Conservation (phyloP, 2,797 vertebrate species). For the Bufotes viridis region DNA sequence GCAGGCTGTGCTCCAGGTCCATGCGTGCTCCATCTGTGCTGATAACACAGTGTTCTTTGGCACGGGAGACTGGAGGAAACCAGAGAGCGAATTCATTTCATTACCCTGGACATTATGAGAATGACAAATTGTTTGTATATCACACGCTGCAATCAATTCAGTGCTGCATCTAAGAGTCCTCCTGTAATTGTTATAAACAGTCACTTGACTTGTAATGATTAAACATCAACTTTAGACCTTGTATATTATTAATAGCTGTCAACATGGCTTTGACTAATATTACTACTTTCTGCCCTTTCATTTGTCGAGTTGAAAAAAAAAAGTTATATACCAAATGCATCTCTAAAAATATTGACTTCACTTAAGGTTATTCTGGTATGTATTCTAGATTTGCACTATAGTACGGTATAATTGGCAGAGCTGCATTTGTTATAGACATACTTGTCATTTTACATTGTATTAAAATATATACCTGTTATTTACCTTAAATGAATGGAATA, state of each 20-base stretch:
- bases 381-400: not conserved
- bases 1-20: constrained; percentile 80
- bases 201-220: constrained; percentile 69
- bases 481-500: no score
- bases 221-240: constrained; percentile 70
- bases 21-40: constrained; percentile 81
- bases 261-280: constrained; percentile 71
- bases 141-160: constrained; percentile 70
- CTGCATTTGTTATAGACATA: not conserved
- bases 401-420: not conserved
- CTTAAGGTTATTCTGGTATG: not conserved
- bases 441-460: not conserved
- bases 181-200: constrained; percentile 66
- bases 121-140: constrained; percentile 80
- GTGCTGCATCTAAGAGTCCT: constrained; percentile 73
- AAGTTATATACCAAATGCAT: constrained; percentile 43
- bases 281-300: constrained; percentile 64
- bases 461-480: not conserved
- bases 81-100: constrained; percentile 80
- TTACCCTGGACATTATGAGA: constrained; percentile 79
- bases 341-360: not conserved
- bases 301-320: constrained; percentile 65
- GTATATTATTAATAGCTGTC: constrained; percentile 69
- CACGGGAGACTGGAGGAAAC: constrained; percentile 77
- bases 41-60: constrained; percentile 84